Evolutionary conservation across 2,113 vertebrate genomes (phyloP), one percentile per base, ranked within the genome.

Genomic region (Apteryx mantelli): DNA sequence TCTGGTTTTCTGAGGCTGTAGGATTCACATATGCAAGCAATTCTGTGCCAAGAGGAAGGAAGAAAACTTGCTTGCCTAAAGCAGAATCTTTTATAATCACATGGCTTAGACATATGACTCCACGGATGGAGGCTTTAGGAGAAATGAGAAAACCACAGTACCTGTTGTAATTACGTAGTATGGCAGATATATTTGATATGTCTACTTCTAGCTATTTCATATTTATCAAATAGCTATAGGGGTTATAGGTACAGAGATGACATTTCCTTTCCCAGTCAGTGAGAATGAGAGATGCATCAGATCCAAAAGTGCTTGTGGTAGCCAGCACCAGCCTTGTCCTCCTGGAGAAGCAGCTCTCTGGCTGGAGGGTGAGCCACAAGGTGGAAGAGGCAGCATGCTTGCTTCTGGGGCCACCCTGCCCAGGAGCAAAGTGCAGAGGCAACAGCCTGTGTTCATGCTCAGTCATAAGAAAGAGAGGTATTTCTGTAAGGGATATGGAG

Each of bases 11-110:
- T 82, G 61, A 87, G 14, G 52, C 74, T 53, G 73, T 50, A 80
- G 53, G 63, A 74, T 86, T 89, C 64, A 75, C 13, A 28, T 73
- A 75, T 5, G 6, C 70, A 95, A 94, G 91, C 58, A 94, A 63
- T 81, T 87, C 61, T 83, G 14, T 64, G 64, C 53, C 79, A 80
- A 80, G 60, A 93, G 55, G 93, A 94, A 91, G 87, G 71, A 80
- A 0, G 1, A 87, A 91, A 96, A 78, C 58, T 95, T 95, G 82
- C 60, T 89, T 80, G 87, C 55, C 71, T 82, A 52, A 69, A 89
- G 71, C 40, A 94, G 89, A 91, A 69, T 80, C 48, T 82, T 87
- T 58, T 60, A 58, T 55, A 46, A 81, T 83, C 64, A 64, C 40
- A 11, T 50, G 73, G 22, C 46, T 93, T 36, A 81, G 56, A 48